A percentile compares a stretch with the other conserved stretches of the same genome.
Conservation (phyloP, 1,140 invertebrate genomes). For the Trachelipus rathkii region DNA sequence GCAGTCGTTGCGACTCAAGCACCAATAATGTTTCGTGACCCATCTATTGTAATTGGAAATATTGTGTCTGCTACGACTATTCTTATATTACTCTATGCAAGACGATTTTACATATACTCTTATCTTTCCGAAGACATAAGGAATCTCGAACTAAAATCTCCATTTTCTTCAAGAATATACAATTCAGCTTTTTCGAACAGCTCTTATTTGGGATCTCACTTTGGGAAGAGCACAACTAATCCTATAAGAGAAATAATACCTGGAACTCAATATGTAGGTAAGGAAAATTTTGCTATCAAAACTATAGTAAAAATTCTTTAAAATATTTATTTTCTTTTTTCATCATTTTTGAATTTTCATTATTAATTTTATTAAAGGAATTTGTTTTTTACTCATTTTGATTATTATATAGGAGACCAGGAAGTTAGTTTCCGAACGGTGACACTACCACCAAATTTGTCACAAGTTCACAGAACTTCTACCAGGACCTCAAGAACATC, state of each 20-base stretch:
- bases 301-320: no score
- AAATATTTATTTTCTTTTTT: neutral
- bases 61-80: constrained; percentile 45
- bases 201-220: neutral
- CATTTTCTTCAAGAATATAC: constrained; percentile 32
- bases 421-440: constrained; percentile 45
- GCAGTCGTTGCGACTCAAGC: constrained; percentile 51
- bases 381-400: neutral
- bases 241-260: neutral
- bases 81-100: constrained; percentile 45
- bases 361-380: neutral
- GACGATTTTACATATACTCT: constrained; percentile 37
- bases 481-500: neutral
- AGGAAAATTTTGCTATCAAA: no score
- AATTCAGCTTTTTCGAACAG: neutral
- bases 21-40: constrained; percentile 46
- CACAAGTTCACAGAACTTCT: neutral
- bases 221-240: neutral
- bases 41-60: constrained; percentile 47
- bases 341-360: neutral
- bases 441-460: constrained; percentile 39
- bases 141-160: constrained; percentile 41
- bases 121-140: constrained; percentile 37
- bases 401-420: constrained; percentile 43
- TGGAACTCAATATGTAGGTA: neutral